Conservation (phyloP, 2,797 vertebrate species). For the Lateolabrax maculatus region DNA sequence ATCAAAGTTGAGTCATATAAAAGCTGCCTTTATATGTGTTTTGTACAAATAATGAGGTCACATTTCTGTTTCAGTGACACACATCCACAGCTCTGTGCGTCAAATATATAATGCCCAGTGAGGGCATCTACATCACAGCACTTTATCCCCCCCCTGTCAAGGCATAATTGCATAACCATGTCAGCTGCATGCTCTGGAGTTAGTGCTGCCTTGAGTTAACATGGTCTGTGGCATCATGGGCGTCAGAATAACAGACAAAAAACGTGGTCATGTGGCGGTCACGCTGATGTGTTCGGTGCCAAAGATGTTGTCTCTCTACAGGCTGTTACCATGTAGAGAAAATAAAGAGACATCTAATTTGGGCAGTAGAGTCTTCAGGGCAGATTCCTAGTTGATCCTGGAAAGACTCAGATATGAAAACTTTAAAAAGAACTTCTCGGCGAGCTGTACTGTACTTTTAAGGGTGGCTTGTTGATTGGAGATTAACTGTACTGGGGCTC, state of each 20-base stretch:
- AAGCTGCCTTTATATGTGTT: neutral
- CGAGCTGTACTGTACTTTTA: slow-evolving; percentile 21
- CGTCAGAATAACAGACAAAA: slow-evolving; percentile 43
- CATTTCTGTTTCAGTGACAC: slow-evolving; percentile 2
- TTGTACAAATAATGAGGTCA: neutral
- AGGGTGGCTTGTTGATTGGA: slow-evolving; percentile 56
- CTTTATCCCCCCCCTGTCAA: neutral
- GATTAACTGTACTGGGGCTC: slow-evolving; percentile 47
- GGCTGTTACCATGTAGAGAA: neutral
- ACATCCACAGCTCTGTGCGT: neutral
- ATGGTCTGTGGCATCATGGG: slow-evolving; percentile 21
- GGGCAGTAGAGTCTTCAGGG: neutral
- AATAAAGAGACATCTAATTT: slow-evolving; percentile 19
- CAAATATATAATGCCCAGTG: slow-evolving; percentile 4
- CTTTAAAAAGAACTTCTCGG: slow-evolving; percentile 16
- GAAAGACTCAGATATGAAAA: slow-evolving; percentile 15
- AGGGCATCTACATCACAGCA: neutral
- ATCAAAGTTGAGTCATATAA: neutral
- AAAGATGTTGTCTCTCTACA: neutral
- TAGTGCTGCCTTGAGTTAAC: slow-evolving; percentile 27
- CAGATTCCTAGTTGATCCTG: slow-evolving; percentile 14
- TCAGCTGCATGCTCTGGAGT: slow-evolving; percentile 32
- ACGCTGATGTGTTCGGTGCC: neutral
- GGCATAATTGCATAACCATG: slow-evolving; percentile 56
- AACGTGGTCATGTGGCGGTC: slow-evolving; percentile 1